phyloP scores from a whole-genome alignment of 2,888 invertebrate genomes.

The Phengaris arion region DNA sequence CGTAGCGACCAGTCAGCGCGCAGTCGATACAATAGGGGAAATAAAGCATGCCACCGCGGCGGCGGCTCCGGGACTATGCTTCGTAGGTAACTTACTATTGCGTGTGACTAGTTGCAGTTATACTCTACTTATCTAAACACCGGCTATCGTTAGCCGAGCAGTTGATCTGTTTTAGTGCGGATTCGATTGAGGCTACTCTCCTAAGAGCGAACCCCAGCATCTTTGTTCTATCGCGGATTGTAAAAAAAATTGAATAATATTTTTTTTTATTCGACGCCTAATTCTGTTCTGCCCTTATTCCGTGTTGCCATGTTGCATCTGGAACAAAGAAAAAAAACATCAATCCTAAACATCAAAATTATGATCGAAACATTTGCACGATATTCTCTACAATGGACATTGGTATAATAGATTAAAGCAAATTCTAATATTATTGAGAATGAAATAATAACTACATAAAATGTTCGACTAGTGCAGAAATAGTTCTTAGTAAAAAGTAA shows the following conservation, averaged over 20 bases:
- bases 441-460: no score
- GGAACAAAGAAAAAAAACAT: constrained; percentile 61
- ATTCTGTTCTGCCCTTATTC: constrained; percentile 46
- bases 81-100: constrained; percentile 69
- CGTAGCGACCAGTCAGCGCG: constrained; percentile 81
- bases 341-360: no score
- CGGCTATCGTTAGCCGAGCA: constrained; percentile 76
- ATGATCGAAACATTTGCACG: no score
- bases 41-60: constrained; percentile 78
- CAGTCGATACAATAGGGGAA: constrained; percentile 78
- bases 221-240: constrained; percentile 61
- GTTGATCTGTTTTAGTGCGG: constrained; percentile 55
- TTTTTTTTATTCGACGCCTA: constrained; percentile 49
- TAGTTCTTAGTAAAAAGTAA: no score
- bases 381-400: no score
- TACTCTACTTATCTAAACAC: constrained; percentile 74
- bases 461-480: no score
- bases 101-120: constrained; percentile 68
- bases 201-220: constrained; percentile 76
- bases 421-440: no score
- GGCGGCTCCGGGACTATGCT: constrained; percentile 59
- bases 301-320: constrained; percentile 70
- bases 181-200: constrained; percentile 65
- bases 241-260: constrained; percentile 52
- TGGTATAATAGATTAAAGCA: no score